Conservation (phyloP, 2,113 vertebrate species). For the Pterocles gutturalis region DNA sequence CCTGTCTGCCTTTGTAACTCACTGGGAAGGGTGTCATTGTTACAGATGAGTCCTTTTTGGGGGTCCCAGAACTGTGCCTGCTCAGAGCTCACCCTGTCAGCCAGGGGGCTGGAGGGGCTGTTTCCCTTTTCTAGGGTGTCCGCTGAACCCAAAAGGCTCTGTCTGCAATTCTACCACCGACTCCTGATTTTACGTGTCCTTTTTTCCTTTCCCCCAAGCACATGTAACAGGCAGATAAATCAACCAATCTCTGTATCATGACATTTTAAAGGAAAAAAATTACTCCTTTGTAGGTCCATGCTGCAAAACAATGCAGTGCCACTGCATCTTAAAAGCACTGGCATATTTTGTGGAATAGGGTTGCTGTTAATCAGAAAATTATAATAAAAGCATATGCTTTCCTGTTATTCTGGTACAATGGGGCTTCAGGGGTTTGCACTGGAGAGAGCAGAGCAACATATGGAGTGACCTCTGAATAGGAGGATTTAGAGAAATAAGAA, state of each 20-base stretch:
- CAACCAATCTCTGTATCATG: background rate
- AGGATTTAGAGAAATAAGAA: background rate
- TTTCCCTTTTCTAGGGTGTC: background rate
- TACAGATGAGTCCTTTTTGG: background rate
- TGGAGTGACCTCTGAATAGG: background rate
- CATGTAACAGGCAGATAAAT: background rate
- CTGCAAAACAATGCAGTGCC: background rate
- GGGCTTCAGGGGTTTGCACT: background rate
- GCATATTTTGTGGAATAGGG: background rate
- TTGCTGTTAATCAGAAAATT: background rate
- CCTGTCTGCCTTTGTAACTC: background rate
- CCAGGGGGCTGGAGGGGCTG: background rate
- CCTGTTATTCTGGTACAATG: background rate
- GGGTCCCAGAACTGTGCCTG: accelerated
- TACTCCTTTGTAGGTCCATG: background rate
- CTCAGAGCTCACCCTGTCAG: accelerated
- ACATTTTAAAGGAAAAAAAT: background rate
- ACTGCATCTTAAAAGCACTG: background rate
- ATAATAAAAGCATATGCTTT: background rate
- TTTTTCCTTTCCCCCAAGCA: background rate
- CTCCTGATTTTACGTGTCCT: background rate
- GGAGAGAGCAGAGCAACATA: background rate
- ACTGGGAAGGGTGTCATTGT: accelerated
- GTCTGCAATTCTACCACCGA: background rate
- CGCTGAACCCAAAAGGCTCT: background rate